Conservation (phyloP, 1,140 invertebrate genomes). For the Leptestheria dahalacensis region DNA sequence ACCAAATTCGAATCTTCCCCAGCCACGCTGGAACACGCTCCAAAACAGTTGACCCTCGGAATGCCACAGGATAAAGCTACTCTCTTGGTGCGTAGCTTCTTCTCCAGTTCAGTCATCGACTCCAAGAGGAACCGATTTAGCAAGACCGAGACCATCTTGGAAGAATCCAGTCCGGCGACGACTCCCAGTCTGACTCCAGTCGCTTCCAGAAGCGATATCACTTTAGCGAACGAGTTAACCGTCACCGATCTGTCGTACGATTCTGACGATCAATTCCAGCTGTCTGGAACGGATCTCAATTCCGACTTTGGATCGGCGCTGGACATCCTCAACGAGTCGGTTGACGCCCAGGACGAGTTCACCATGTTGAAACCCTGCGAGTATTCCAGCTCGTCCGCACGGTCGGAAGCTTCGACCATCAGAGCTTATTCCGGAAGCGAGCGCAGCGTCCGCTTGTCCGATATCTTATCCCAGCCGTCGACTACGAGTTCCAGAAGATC, state of each 20-base stretch:
- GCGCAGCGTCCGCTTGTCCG: constrained; percentile 3
- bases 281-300: constrained; percentile 1
- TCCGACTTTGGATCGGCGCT: constrained; percentile 3
- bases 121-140: constrained; percentile 5
- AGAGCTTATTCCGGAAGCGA: neutral
- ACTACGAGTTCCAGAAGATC: neutral
- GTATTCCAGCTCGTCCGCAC: neutral
- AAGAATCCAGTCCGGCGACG: constrained; percentile 5
- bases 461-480: neutral
- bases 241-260: neutral
- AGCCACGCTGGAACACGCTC: neutral
- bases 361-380: neutral
- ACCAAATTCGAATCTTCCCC: neutral
- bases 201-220: neutral
- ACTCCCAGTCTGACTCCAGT: neutral
- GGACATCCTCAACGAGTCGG: constrained; percentile 3
- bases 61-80: constrained; percentile 14
- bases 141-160: constrained; percentile 12
- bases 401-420: neutral
- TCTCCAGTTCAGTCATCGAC: constrained; percentile 12
- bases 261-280: constrained; percentile 4
- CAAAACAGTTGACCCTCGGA: neutral
- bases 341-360: neutral
- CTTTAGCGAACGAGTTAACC: neutral
- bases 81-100: constrained; percentile 11